Conservation (phyloP, 2,888 invertebrate species). For the Drosophila neotestacea region DNA sequence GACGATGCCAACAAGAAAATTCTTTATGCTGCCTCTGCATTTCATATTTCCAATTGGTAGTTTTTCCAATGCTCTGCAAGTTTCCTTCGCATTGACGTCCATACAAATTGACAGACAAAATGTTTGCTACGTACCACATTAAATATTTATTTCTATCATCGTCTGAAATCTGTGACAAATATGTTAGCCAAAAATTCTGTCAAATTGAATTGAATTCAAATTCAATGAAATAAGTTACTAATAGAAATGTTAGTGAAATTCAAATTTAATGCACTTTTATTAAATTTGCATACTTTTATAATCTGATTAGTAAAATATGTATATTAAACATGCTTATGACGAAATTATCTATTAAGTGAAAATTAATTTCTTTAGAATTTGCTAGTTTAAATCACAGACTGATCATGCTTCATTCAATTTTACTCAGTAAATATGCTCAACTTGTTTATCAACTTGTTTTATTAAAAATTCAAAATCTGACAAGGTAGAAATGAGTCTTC, state of each 20-base stretch:
- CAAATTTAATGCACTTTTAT: neutral
- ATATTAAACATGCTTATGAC: too few relatives aligned
- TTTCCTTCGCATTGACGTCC: conserved; percentile 1
- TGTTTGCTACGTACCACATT: neutral
- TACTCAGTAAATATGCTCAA: too few relatives aligned
- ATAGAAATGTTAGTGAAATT: neutral
- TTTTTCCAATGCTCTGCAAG: conserved; percentile 38
- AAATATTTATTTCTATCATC: neutral
- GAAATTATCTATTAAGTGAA: too few relatives aligned
- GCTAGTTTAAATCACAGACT: too few relatives aligned
- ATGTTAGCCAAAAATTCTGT: neutral
- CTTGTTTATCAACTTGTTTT: too few relatives aligned
- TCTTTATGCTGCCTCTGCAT: conserved; percentile 62
- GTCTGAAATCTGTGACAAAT: neutral
- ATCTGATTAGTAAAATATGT: too few relatives aligned
- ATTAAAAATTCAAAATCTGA: too few relatives aligned
- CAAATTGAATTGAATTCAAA: neutral
- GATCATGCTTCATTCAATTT: too few relatives aligned
- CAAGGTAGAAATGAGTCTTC: too few relatives aligned
- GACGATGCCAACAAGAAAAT: conserved; percentile 49
- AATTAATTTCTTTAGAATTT: too few relatives aligned
- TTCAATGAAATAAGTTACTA: neutral
- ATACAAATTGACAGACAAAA: conserved; percentile 7
- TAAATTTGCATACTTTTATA: neutral
- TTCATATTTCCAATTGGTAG: conserved; percentile 49